These are phyloP conservation scores for Agrotis puta DNA, from an alignment of 2,888 invertebrate genomes.

Conservation along the genomic window DNA sequence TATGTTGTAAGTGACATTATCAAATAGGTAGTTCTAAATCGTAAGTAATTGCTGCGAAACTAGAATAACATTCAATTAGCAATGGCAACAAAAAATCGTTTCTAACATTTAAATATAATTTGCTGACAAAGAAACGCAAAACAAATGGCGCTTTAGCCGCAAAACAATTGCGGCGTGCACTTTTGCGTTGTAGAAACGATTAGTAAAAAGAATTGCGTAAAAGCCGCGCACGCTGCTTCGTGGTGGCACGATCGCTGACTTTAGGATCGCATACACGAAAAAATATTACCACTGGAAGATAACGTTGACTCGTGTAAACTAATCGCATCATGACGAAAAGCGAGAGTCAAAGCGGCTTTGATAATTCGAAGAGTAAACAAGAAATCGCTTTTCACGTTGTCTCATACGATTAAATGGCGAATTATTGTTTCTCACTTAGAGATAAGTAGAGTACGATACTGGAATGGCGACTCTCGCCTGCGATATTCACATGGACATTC, in stretches of 20 bases:
- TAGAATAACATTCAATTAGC: slow-evolving; percentile 7
- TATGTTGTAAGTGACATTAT: slow-evolving; percentile 3
- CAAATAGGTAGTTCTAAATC: slow-evolving; percentile 20
- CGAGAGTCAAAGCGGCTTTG: not conserved
- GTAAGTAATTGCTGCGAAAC: slow-evolving; percentile 8
- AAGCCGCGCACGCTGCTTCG: slow-evolving; percentile 32
- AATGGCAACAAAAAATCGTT: not conserved
- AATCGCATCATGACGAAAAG: slow-evolving; percentile 7
- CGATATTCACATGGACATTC: not conserved
- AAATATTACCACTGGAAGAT: not conserved
- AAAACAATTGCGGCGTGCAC: slow-evolving; percentile 19
- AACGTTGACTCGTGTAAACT: slow-evolving; percentile 4
- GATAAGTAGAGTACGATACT: not conserved
- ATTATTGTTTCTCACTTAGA: not conserved
- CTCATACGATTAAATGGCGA: not conserved
- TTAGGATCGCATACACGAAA: not conserved
- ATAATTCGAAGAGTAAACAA: not conserved
- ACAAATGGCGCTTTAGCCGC: slow-evolving; percentile 23
- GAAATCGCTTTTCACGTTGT: not conserved
- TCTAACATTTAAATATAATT: not conserved
- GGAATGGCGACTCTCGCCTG: not conserved
- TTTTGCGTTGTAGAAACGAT: slow-evolving; percentile 16
- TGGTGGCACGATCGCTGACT: slow-evolving; percentile 21
- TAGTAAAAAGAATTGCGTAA: slow-evolving; percentile 35
- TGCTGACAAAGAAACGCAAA: slow-evolving; percentile 36